Base-by-base conservation (phyloP, 2,888 invertebrate species). In the Aspidiotus destructor region DNA sequence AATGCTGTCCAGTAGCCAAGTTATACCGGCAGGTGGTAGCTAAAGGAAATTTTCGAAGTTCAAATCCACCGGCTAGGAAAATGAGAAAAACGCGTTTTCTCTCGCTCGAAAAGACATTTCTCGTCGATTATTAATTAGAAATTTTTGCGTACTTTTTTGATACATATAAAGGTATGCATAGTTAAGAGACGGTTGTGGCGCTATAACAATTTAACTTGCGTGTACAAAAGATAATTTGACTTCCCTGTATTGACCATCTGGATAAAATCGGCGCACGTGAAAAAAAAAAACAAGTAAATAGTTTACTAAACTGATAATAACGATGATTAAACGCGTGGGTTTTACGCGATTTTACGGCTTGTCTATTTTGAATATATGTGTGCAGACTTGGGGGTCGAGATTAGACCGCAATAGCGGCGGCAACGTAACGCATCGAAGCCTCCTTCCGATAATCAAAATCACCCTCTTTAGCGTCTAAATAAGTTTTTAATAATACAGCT, bases 401-500 rank as follows among this genome's bases (percentile, higher is more conserved):
- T 55, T 65, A 55, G 58, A 57, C 44, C 65, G 44, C 55, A 65
- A 58, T 41, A 57, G 65, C 48, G 58, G 58, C 16, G 40, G 55
- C 55, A 55, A 13, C n/a, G 48, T 11, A 48, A 13, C 48, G 48
- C 48, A 11, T 48, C n/a, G 55, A 42, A 65, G 54, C 65, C 44
- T 65, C 55, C 42, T 65, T 16, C 58, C 41, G 42, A 65, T 65
- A 57, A 65, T 65, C 65, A 65, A 65, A 57, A 65, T 65, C 65
- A 28, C 65, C 57, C 65, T 57, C 58, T 65, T 57, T 8, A 52
- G 65, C 65, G 41, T 54, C 57, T 65, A 65, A 65, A 65, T 65
- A 65, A 65, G 65, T 65, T 65, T 65, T 65, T 65, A 65, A 65
- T 65, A 65, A 65, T 65, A 65, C 54, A 65, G 65, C 55, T 65